Conservation (phyloP, 2,113 vertebrate genomes). For the Calidris pugnax region DNA sequence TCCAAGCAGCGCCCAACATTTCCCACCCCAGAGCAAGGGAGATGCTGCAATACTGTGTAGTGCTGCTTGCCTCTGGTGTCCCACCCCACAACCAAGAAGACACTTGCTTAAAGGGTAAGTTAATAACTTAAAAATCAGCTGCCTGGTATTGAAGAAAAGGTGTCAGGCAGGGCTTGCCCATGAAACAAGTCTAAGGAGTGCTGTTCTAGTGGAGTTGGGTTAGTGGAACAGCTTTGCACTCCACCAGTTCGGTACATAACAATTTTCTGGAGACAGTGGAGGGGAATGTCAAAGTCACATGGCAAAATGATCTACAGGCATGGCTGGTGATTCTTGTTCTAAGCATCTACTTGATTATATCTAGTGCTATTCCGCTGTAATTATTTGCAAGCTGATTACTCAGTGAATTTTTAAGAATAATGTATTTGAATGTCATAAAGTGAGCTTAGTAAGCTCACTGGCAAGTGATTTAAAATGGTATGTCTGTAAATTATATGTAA, state of each 20-base stretch:
- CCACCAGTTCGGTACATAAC: background rate
- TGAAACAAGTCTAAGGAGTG: background rate
- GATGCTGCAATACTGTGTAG: background rate
- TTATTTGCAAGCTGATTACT: conserved; percentile 50
- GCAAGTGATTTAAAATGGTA: conserved; percentile 52
- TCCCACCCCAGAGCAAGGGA: background rate
- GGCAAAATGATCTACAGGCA: background rate
- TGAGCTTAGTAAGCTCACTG: conserved; percentile 20
- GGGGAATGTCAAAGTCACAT: background rate
- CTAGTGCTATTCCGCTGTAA: background rate
- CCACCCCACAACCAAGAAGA: background rate
- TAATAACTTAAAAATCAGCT: background rate
- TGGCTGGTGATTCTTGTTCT: background rate
- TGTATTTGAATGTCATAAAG: conserved; percentile 56
- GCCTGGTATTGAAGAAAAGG: background rate
- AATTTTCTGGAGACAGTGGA: background rate
- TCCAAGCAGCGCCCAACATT: accelerated
- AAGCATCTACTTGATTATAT: background rate
- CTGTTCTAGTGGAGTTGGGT: background rate
- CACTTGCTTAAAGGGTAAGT: background rate
- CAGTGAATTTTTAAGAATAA: conserved; percentile 49
- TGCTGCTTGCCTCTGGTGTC: background rate
- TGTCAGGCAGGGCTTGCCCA: accelerated
- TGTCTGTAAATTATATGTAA: conserved; percentile 60
- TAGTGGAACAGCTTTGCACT: background rate